Conservation (phyloP, 2,113 vertebrate genomes). For the Tupaia chinensis region DNA sequence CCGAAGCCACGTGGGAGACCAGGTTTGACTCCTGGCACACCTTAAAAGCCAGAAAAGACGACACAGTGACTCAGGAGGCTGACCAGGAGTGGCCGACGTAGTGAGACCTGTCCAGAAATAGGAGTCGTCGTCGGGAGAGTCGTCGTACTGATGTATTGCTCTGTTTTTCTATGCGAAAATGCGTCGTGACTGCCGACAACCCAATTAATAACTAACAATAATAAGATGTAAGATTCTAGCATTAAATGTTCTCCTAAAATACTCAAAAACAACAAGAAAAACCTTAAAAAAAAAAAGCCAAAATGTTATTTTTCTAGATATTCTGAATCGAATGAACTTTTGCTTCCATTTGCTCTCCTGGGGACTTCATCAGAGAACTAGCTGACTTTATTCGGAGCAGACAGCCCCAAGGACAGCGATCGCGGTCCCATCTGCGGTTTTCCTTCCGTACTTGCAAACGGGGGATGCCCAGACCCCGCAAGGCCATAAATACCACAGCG, state of each 20-base stretch:
- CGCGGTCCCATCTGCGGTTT: not conserved
- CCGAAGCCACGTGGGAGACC: too few species aligned
- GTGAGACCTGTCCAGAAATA: too few species aligned
- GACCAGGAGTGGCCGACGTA: too few species aligned
- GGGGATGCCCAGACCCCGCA: constrained; percentile 10
- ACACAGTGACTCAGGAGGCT: too few species aligned
- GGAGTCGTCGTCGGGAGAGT: too few species aligned
- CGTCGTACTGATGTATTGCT: too few species aligned
- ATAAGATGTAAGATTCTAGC: not conserved
- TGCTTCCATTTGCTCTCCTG: not conserved
- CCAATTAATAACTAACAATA: not conserved
- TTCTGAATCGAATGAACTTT: constrained; percentile 22
- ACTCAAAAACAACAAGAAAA: not conserved
- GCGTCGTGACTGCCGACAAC: too few species aligned
- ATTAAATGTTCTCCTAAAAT: constrained; percentile 24
- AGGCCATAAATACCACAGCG: constrained; percentile 60
- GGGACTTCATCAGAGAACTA: not conserved
- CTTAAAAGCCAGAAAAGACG: too few species aligned
- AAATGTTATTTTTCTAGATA: not conserved
- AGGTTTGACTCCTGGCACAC: too few species aligned
- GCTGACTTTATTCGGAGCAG: constrained; percentile 32
- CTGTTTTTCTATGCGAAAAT: too few species aligned
- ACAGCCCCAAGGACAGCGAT: not conserved
- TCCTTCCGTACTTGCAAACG: constrained; percentile 25
- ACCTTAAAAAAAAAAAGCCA: constrained; percentile 25